Base-by-base conservation (phyloP, 2,888 invertebrate genomes). In the Cotesia congregata region DNA sequence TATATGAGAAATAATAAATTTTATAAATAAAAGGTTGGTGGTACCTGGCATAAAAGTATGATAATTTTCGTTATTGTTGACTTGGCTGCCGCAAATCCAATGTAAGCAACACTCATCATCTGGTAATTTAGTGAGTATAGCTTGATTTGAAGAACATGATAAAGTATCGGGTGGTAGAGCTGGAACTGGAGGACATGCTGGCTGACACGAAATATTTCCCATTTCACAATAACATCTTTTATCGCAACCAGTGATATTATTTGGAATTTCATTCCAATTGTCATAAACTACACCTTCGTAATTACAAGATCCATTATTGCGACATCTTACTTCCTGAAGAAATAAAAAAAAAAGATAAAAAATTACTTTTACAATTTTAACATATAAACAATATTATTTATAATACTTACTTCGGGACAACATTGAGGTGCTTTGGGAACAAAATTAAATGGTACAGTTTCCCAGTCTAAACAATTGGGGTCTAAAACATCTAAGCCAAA, bases 161-260 rank as follows among this genome's bases (percentile, higher is more conserved):
- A 97, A 89, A 74, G 92, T 92, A 41, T 93, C 90, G 0, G 97
- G 97, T 0, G 97, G 97, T 40, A 93, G 84, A 0, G 94, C 93
- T 0, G 95, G 91, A 0, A 97, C 92, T 0, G 95, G 94, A 1
- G 94, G 93, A 90, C 97, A 97, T 12, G 94, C 93, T 60, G 94
- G 93, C 81, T 95, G 94, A 84, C 97, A 97, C 79, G 96, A 95
- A 17, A 97, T 92, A 81, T 95, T 95, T 15, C 97, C 96, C 88
- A 94, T 94, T 88, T 97, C 96, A 86, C 97, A 97, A 87, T 94
- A 96, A 86, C 97, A 97, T 82, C 94, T 92, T 82, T 95, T 93
- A 80, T 96, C 95, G 85, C 97, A 97, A 72, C 96, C 95, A 9
- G 96, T 95, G 2, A 97, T 90, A 74, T 94, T 93, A 6, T 92